These are phyloP conservation scores for Tenrec ecaudatus DNA, from an alignment of 2,113 vertebrate species.

Conservation along the genomic window DNA sequence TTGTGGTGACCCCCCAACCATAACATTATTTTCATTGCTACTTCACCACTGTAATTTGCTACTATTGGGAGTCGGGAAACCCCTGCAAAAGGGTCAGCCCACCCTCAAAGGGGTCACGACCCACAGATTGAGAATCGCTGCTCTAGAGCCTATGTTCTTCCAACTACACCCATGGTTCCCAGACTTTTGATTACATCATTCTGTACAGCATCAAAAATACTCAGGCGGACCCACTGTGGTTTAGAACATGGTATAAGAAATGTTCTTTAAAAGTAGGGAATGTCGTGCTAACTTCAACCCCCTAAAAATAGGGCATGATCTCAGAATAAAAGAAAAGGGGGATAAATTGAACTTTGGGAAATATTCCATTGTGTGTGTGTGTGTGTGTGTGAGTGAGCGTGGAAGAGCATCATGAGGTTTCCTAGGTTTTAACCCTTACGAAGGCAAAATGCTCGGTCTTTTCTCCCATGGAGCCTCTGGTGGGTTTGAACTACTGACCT, in stretches of 20 bases:
- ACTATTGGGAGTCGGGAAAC: no score
- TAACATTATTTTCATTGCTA: no score
- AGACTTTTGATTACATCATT: slow-evolving; percentile 57
- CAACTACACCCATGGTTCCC: background rate
- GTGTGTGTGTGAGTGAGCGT: background rate
- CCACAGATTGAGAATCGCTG: no score
- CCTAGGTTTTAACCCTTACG: background rate
- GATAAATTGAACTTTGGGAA: background rate
- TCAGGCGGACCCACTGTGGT: background rate
- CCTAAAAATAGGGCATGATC: background rate
- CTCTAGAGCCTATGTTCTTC: background rate
- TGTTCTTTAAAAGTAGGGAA: slow-evolving; percentile 42
- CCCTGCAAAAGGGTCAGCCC: no score
- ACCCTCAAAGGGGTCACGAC: no score
- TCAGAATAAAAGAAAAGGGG: background rate
- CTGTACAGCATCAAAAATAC: slow-evolving; percentile 46
- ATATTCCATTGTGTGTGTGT: background rate
- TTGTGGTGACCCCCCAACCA: no score
- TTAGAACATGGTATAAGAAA: background rate
- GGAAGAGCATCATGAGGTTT: background rate
- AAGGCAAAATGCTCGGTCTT: background rate
- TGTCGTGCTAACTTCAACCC: background rate
- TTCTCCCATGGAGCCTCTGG: background rate
- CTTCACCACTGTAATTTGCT: no score
- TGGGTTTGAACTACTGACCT: background rate